Base-by-base conservation (phyloP, 2,797 vertebrate genomes). In the Poecilia velifera region DNA sequence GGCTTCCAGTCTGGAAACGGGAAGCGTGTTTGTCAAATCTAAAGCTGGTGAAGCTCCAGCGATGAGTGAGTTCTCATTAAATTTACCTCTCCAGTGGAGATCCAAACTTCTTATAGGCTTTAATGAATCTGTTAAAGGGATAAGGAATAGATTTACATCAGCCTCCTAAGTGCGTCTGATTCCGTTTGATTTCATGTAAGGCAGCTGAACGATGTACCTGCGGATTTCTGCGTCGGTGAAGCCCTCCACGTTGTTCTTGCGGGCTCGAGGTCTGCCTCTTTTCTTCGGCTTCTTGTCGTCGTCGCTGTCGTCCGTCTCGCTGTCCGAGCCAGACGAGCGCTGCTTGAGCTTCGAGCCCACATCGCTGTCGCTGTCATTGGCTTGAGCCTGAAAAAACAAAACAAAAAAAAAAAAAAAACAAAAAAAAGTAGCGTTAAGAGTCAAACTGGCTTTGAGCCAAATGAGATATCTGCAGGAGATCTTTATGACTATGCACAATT, bases 61-160 rank as follows among this genome's bases (percentile, higher is more conserved):
- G 41, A 41, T 72, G 1, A 46, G 71, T 47, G 1, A 55, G 34
- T 31, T 0, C 66, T 14, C 71, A 73, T 64, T 9, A 47, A 71
- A 79, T 93, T 93, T 93, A 99, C 98, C 98, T 94, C 93, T 99
- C 98, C 74, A 99, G 97, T 18, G 98, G 98, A 34, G 97, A 94
- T 72, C 97, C 98, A 94, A 99, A 99, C 92, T 99, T 99, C 95
- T 99, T 99, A 91, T 99, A 99, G 0, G 98, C 98, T 91, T 99
- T 99, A 90, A 99, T 98, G 91, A 99, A 99, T 94, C 98, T 99
- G 90, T 77, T 9, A 68, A 72, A 46, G 3, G 57, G 62, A 45
- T 59, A 25, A 7, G 76, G 77, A 6, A 70, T 0, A 22, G 13
- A 28, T 79, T 68, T 70, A 10, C 22, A 62, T 41, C 53, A 14